Conservation (phyloP, 2,113 vertebrate genomes). For the Athene cunicularia region DNA sequence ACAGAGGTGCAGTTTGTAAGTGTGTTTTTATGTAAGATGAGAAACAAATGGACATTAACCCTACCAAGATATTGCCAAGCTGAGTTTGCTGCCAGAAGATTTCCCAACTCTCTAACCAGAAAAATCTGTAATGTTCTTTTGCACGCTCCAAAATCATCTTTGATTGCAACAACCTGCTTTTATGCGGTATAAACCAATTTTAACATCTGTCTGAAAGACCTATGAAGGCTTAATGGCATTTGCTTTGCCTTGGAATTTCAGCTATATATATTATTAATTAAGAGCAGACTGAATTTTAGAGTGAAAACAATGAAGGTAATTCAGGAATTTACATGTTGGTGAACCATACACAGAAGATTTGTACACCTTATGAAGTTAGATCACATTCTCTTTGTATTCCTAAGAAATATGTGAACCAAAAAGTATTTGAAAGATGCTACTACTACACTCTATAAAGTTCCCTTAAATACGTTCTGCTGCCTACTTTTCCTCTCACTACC, state of each 20-base stretch:
- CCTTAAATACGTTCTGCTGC: background rate
- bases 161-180: background rate
- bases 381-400: background rate
- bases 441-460: background rate
- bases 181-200: background rate
- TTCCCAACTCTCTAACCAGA: background rate
- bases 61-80: background rate
- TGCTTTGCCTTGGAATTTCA: background rate
- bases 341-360: background rate
- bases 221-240: background rate
- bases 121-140: background rate
- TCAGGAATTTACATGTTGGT: background rate
- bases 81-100: background rate
- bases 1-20: background rate
- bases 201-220: background rate
- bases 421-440: background rate
- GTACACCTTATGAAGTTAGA: rapidly evolving
- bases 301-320: background rate
- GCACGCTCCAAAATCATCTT: background rate
- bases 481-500: background rate
- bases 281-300: background rate
- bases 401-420: background rate
- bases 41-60: background rate
- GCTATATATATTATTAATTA: background rate
- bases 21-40: background rate